Base-by-base conservation (phyloP, 2,888 invertebrate genomes). In the Anthophora plumipes region DNA sequence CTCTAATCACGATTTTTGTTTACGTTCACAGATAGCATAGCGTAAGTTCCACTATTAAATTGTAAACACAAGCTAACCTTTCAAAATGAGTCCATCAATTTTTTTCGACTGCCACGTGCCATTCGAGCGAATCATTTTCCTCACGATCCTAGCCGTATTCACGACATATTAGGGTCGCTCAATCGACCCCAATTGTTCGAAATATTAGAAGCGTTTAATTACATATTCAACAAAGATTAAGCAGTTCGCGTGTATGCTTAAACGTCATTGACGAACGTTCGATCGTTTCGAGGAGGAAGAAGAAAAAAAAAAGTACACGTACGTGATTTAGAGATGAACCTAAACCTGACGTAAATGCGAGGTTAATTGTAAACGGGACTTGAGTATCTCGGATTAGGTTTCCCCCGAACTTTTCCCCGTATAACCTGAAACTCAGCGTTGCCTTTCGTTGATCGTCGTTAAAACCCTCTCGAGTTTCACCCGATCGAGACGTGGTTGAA, bases 151-250 rank as follows among this genome's bases (percentile, higher is more conserved):
- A n/a, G 22, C 39, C 70, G 70, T 69, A 55, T 41, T 17, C 68
- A 50, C 55, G 50, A 43, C 69, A 57, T 70, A 77, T 80, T 76
- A 70, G 73, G 77, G 72, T n/a, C 55, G 66, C 48, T 63, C 78
- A 71, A 78, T 83, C 78, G 80, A 74, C 85, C 75, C 54, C 74
- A 83, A 85, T 85, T 85, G 85, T 71, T 73, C 20, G 11, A 59
- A 14, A 60, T 7, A 71, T 67, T 50, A 25, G 14, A 25, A 70
- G 59, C 52, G 43, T 57, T 61, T 77, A 77, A 82, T 81, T 77
- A 59, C 41, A 25, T 66, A 64, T 76, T 52, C 48, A 9, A 46
- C 57, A 1, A 17, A 14, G 67, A 59, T 14, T 20, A 22, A 14
- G 22, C 7, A 1, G 46, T n/a, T 52, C 59, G 43, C 11, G 31